Percentiles rank a stretch among this genome's conserved stretches.
Conservation (phyloP, 2,797 vertebrate genomes). For the Gymnocypris eckloni region DNA sequence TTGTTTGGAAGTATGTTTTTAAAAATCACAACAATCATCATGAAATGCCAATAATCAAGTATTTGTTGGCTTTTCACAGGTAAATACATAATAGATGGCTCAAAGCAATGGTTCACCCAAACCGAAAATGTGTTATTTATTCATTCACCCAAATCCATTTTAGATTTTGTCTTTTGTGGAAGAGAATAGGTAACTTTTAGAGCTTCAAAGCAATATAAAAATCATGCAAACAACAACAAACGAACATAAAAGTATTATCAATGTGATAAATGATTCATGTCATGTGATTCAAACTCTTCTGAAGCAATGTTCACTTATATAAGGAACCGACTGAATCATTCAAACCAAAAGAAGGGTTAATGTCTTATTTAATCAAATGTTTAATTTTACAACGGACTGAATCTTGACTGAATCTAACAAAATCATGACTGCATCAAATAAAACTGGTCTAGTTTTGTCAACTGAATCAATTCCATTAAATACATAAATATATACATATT, state of each 20-base stretch:
- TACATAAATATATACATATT: no score
- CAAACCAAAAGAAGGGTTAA: no score
- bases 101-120: background rate
- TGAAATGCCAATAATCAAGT: background rate
- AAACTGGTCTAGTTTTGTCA: no score
- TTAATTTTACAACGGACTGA: no score
- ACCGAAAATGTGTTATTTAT: background rate
- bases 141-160: background rate
- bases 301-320: no score
- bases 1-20: background rate
- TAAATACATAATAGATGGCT: background rate
- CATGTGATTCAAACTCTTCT: background rate
- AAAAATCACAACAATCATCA: background rate
- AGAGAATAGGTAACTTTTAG: background rate
- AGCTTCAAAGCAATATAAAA: background rate
- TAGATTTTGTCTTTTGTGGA: background rate
- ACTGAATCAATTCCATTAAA: no score
- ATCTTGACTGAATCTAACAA: no score
- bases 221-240: background rate
- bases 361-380: no score
- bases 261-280: background rate
- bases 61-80: background rate
- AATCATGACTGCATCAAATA: no score
- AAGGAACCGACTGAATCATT: no score
- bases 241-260: background rate